Evolutionary conservation across 2,797 vertebrate species (phyloP), one percentile per base, ranked within the genome.

Genomic region (Sciurus vulgaris): DNA sequence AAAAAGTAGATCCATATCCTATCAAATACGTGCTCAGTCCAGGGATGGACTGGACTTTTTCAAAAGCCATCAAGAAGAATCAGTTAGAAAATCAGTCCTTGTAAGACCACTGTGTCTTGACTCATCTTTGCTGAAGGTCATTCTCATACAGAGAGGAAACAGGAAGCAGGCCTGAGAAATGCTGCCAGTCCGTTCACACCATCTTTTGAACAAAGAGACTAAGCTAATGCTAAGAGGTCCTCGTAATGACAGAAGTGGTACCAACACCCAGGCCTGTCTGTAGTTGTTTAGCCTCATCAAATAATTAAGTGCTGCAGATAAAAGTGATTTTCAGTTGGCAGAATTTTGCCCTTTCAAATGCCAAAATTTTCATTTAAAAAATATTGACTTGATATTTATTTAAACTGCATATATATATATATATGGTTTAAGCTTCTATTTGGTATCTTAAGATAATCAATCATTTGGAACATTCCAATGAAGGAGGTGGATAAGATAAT

Each of bases 331-430:
- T 87, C 83, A 78, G 89, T 41, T 22, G 82, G 86, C 26, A 38
- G 38, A 74, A 59, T 20, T 76, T 54, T 77, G 41, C 73, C 41
- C 77, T 89, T 78, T 84, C 82, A 63, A 77, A 78, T 72, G 47
- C 26, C 86, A 86, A 59, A n/a, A 41, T 90, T 82, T 70, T 78
- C 35, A 38, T 82, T 79, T 87, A 78, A 49, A 56, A 70, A 69
- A 54, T 88, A n/a, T 26, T 86, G 38, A 67, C 38, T 47, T 6
- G 41, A 5, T 51, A 30, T 22, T 26, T 70, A 76, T 41, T 69
- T 79, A 63, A 81, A 33, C 11, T 24, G 14, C 33, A 35, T 7
- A 33, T 12, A 30, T 22, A 10, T 56, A 2, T 33, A 41, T 28
- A n/a, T n/a, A 17, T 18, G 47, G 33, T 41, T 81, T 73, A 9